A percentile compares a stretch with the other conserved stretches of the same genome.
These are phyloP conservation scores for Sebastiscus tertius DNA, from an alignment of 2,797 vertebrate species.

Conservation along the genomic window DNA sequence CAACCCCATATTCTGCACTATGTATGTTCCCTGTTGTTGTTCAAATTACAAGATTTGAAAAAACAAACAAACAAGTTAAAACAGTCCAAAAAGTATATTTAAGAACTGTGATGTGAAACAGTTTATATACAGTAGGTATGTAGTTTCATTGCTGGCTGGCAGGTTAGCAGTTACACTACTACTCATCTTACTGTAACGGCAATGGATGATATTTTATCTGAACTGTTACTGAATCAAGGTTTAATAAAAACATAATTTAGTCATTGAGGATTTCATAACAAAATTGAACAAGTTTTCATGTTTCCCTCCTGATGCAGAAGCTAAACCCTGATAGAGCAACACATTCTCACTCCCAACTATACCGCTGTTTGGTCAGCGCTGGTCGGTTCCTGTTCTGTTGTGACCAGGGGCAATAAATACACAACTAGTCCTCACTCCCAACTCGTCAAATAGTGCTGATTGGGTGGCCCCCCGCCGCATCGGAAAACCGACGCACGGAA, in stretches of 20 bases:
- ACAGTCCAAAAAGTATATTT: neutral
- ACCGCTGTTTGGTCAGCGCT: too few relatives aligned
- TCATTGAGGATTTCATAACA: neutral
- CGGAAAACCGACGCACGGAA: too few relatives aligned
- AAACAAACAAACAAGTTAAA: neutral
- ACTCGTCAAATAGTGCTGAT: too few relatives aligned
- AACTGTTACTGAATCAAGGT: neutral
- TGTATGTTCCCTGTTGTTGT: neutral
- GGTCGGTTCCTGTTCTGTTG: too few relatives aligned
- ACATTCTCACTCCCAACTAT: too few relatives aligned
- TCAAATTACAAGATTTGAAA: neutral
- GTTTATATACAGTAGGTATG: neutral
- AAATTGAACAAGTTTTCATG: neutral
- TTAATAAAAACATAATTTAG: neutral
- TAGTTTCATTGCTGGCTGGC: neutral
- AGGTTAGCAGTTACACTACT: neutral
- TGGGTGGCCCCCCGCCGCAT: too few relatives aligned
- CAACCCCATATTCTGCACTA: neutral
- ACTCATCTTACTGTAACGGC: neutral
- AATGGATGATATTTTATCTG: neutral
- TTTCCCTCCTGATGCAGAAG: neutral
- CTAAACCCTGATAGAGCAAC: neutral
- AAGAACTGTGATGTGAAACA: neutral
- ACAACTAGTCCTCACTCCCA: too few relatives aligned
- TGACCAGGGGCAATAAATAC: too few relatives aligned